phyloP scores from a whole-genome alignment of 2,888 invertebrate species.

The Polydrusus tereticollis region DNA sequence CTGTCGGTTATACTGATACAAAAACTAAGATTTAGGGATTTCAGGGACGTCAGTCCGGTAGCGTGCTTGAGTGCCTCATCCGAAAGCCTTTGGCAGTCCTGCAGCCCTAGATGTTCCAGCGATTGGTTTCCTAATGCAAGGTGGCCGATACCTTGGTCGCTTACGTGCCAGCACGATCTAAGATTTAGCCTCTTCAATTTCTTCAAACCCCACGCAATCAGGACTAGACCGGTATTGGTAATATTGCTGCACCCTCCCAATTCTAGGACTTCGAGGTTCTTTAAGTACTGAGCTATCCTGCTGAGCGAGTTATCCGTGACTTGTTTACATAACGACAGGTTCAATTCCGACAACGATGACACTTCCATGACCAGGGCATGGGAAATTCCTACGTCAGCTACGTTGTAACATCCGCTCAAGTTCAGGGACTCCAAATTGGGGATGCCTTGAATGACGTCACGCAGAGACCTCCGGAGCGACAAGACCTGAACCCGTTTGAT shows the following conservation, averaged over 20 bases:
- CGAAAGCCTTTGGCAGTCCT: constrained; percentile 94
- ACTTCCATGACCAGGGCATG: constrained; percentile 85
- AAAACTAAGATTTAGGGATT: constrained; percentile 92
- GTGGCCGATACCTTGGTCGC: constrained; percentile 91
- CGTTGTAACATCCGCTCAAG: constrained; percentile 93
- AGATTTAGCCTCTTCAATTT: constrained; percentile 88
- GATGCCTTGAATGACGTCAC: constrained; percentile 88
- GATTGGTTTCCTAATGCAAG: constrained; percentile 86
- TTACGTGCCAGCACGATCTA: constrained; percentile 92
- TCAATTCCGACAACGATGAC: constrained; percentile 83
- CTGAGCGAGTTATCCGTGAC: constrained; percentile 92
- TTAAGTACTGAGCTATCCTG: constrained; percentile 85
- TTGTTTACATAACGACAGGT: constrained; percentile 94
- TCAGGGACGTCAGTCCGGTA: constrained; percentile 83
- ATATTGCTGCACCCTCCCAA: constrained; percentile 93
- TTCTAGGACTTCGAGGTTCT: constrained; percentile 89
- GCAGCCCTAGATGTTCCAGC: constrained; percentile 84
- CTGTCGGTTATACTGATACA: constrained; percentile 95
- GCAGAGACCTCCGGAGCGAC: constrained; percentile 83
- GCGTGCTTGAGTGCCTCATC: constrained; percentile 92
- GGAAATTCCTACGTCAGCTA: constrained; percentile 87
- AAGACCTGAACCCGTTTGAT: constrained; percentile 91
- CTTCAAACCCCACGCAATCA: constrained; percentile 90
- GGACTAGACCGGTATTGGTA: constrained; percentile 87
- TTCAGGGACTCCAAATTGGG: constrained; percentile 90